Evolutionary conservation across 2,113 vertebrate genomes (phyloP), one percentile per base, ranked within the genome.

Genomic region (Arizona elegans): DNA sequence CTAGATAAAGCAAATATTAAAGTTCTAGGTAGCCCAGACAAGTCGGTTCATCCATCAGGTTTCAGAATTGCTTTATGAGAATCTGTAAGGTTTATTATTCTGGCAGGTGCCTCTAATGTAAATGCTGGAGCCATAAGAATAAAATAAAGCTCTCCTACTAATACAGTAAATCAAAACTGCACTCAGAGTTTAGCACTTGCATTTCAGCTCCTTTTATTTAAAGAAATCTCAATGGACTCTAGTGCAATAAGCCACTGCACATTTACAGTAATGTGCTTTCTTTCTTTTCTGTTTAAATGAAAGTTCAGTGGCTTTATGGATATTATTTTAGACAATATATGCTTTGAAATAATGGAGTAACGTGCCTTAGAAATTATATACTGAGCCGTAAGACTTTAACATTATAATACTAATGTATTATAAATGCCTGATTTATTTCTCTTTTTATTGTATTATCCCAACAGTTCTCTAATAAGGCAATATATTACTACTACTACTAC

Each of bases 81-180:
- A 93, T 96, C 94, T 95, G 62, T 92, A 96, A 52, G 90, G 87
- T 95, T 96, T 94, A 96, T 92, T 86, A 91, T 94, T 95, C 81
- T 94, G 93, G 89, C 88, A 96, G 94, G 87, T 93, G 90, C 89
- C 92, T 89, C 7, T 87, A 96, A 96, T 93, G 92, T 85, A 96
- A 96, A 94, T 23, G 93, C 93, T 3, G 0, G 58, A 91, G 93
- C 94, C 92, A 95, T 94, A 89, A 94, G 91, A 89, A 92, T 96
- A 95, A 97, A 96, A 96, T 95, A 97, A 95, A 94, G 93, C 52
- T 96, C 86, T 95, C 91, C 29, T 8, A 92, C 75, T 95, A 96
- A 95, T 97, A 95, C 1, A 88, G 93, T 96, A 95, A 95, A 90
- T 95, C 91, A 95, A 93, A 96, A 93, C 89, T 87, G 95, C 54